Evolutionary conservation across 2,113 vertebrate species (phyloP).

Genomic region (Alces alces): DNA sequence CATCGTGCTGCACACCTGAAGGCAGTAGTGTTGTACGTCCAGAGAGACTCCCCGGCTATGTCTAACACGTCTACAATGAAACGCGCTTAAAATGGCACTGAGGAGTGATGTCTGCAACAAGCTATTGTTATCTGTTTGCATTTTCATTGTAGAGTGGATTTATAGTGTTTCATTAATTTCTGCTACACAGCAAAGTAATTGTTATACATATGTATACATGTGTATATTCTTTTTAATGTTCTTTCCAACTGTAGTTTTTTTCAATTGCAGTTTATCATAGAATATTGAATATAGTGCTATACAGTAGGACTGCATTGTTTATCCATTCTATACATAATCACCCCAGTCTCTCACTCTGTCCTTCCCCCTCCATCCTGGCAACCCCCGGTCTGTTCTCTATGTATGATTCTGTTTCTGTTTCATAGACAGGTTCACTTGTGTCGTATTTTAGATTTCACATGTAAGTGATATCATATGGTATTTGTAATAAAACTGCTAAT

Average conservation of each 20-base stretch:
- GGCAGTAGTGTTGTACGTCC: background rate
- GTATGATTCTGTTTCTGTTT: background rate
- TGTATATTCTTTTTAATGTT: background rate
- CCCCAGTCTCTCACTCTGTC: background rate
- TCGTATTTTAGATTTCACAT: background rate
- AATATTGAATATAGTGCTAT: background rate
- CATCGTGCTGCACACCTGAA: background rate
- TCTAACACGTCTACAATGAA: background rate
- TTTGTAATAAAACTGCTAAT: background rate
- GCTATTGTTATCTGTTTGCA: background rate
- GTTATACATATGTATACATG: background rate
- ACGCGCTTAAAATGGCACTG: background rate
- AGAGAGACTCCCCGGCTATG: no score
- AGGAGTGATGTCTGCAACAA: background rate
- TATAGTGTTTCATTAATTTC: background rate
- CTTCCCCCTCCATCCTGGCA: background rate
- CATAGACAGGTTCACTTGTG: background rate
- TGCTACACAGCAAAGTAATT: background rate
- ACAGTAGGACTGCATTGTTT: background rate
- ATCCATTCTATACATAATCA: background rate
- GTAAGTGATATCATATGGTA: background rate
- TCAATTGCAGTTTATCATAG: background rate
- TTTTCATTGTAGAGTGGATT: background rate
- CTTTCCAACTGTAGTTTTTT: background rate
- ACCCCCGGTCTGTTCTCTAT: background rate